A percentile compares a stretch with the other conserved stretches of the same genome.
phyloP scores from a whole-genome alignment of 2,888 invertebrate species.

The Epistrophe eligans region DNA sequence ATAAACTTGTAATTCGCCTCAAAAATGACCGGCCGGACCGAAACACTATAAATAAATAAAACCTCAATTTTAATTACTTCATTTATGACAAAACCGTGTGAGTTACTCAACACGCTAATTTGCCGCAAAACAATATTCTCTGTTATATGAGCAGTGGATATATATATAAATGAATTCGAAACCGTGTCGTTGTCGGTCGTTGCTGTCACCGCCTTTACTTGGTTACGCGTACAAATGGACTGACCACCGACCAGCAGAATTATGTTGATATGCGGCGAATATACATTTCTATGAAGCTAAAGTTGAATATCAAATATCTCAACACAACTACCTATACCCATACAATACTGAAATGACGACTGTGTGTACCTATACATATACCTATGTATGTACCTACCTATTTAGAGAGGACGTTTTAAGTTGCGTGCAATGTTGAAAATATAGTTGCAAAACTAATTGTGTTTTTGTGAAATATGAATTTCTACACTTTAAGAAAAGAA shows the following conservation, averaged over 20 bases:
- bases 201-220: constrained; percentile 47
- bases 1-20: constrained; percentile 28
- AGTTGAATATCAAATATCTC: constrained; percentile 44
- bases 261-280: constrained; percentile 46
- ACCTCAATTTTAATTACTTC: constrained; percentile 59
- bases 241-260: constrained; percentile 37
- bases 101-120: constrained; percentile 57
- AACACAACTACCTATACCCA: too few relatives aligned
- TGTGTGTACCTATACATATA: background rate
- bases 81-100: constrained; percentile 34
- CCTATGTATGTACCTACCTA: background rate
- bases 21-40: constrained; percentile 17
- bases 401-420: constrained; percentile 10
- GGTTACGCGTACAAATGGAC: constrained; percentile 63
- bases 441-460: constrained; percentile 29
- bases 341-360: background rate
- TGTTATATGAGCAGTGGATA: constrained; percentile 15
- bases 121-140: constrained; percentile 10
- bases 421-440: constrained; percentile 55
- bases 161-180: constrained; percentile 1
- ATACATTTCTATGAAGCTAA: constrained; percentile 18
- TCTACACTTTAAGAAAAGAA: constrained; percentile 2
- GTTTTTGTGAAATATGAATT: background rate
- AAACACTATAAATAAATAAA: background rate
- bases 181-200: background rate